Percentiles rank a stretch among this genome's conserved stretches.
Conservation (phyloP, 2,888 invertebrate species). For the Heliconius ismenius region DNA sequence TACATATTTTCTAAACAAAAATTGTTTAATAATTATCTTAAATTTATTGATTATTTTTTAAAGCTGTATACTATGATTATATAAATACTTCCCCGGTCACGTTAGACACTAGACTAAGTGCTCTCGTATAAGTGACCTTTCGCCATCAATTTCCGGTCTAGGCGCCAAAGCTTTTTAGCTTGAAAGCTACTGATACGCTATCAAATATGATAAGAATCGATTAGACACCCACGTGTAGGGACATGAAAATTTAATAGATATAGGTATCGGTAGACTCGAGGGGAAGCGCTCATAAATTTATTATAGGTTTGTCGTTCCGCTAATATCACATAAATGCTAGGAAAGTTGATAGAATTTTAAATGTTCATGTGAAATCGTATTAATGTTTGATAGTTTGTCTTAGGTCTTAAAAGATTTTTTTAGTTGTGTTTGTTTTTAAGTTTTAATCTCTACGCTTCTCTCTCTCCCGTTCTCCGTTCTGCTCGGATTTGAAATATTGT, state of each 20-base stretch:
- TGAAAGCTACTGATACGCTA: slow-evolving; percentile 22
- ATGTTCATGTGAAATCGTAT: background rate
- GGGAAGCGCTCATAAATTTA: slow-evolving; percentile 2
- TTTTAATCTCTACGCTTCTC: background rate
- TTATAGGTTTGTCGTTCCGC: slow-evolving; percentile 12
- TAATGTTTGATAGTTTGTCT: background rate
- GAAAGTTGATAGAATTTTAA: slow-evolving; percentile 9
- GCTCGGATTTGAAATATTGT: background rate
- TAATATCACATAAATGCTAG: background rate
- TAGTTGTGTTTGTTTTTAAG: background rate
- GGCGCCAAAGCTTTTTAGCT: slow-evolving; percentile 22
- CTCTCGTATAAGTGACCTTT: slow-evolving; percentile 9
- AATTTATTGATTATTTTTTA: too few relatives aligned
- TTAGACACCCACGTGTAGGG: slow-evolving; percentile 2
- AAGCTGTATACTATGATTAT: too few relatives aligned
- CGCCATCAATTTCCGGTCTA: slow-evolving; percentile 13
- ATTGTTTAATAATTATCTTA: too few relatives aligned
- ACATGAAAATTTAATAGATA: slow-evolving; percentile 6
- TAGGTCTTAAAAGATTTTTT: background rate
- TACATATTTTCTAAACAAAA: too few relatives aligned
- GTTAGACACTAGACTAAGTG: slow-evolving; percentile 12
- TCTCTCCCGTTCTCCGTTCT: background rate
- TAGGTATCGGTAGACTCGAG: background rate
- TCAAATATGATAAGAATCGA: slow-evolving; percentile 19
- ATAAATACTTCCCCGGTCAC: background rate